Percentiles rank a stretch among this genome's conserved stretches.
These are phyloP conservation scores for Dendrocincla tyrannina DNA, from an alignment of 2,797 vertebrate species.

Conservation along the genomic window DNA sequence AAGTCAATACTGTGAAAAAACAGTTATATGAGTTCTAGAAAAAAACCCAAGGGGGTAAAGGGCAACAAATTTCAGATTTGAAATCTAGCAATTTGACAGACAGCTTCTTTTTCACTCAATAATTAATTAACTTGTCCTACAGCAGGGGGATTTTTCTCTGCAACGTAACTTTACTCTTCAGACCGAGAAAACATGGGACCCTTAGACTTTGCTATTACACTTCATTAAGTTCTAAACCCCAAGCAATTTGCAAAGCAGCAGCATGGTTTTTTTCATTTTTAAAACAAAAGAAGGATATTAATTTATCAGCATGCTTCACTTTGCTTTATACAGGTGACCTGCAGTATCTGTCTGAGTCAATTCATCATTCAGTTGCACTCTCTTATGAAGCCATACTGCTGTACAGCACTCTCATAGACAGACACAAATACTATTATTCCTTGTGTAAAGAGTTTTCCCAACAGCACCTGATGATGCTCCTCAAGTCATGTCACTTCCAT, in stretches of 20 bases:
- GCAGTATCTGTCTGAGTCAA: background rate
- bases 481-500: background rate
- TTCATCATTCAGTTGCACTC: background rate
- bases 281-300: background rate
- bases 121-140: background rate
- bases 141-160: background rate
- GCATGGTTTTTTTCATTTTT: background rate
- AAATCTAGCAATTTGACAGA: background rate
- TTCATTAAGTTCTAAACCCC: background rate
- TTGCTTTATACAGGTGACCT: background rate
- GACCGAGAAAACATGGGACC: background rate
- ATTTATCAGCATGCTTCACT: background rate
- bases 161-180: background rate
- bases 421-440: background rate
- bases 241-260: background rate
- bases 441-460: background rate
- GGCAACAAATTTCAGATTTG: background rate
- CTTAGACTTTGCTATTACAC: background rate
- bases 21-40: background rate
- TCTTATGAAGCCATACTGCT: background rate
- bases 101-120: background rate
- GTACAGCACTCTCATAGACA: background rate
- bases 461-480: background rate
- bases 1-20: slow-evolving; percentile 2
- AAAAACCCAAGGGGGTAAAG: background rate